Conservation (phyloP, 2,113 vertebrate species). For the Camelus bactrianus region DNA sequence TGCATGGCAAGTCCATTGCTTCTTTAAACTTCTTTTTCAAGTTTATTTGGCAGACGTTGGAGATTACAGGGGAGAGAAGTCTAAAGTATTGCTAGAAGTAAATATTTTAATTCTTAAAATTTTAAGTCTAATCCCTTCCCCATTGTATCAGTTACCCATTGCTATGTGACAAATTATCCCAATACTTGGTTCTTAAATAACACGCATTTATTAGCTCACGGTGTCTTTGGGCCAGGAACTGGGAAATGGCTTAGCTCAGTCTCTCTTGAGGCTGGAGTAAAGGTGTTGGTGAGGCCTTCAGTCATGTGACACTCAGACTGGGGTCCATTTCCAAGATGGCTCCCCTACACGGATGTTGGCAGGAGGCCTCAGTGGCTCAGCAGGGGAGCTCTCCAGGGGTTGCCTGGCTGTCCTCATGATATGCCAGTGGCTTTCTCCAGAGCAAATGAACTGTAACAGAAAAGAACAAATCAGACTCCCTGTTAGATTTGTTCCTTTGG, state of each 20-base stretch:
- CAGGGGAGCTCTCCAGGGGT: neutral
- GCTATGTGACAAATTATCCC: neutral
- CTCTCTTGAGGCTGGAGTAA: neutral
- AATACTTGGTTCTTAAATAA: neutral
- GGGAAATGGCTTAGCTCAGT: neutral
- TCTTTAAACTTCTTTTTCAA: neutral
- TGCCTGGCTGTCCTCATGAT: neutral
- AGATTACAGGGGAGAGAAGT: neutral
- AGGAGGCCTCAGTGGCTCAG: neutral
- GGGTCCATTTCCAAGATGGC: neutral
- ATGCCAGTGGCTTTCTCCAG: neutral
- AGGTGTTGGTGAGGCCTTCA: neutral
- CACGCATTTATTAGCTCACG: neutral
- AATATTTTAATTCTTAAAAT: neutral
- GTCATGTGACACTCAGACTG: neutral
- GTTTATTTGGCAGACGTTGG: neutral
- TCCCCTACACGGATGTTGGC: accelerated
- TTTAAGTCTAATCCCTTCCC: neutral
- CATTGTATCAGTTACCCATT: neutral
- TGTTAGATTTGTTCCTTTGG: no score
- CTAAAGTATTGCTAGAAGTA: neutral
- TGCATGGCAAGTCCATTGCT: neutral
- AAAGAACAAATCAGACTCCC: no score
- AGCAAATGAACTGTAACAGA: neutral
- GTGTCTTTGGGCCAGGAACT: neutral